A percentile compares a stretch with the other conserved stretches of the same genome.
phyloP scores from a whole-genome alignment of 1,140 invertebrate genomes.

The Ceratosolen fusciceps region DNA sequence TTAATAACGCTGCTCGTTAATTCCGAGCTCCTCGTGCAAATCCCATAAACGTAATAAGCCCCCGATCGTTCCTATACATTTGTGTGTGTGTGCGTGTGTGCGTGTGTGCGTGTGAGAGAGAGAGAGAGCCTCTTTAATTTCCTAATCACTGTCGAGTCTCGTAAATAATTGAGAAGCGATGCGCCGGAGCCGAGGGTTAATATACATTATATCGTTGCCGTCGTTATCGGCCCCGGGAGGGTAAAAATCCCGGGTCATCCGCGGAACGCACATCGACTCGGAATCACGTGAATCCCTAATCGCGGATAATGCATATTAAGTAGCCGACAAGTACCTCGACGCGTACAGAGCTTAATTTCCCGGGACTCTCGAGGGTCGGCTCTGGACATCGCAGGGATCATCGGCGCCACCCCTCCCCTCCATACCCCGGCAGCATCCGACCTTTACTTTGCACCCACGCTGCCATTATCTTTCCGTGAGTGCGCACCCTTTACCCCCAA shows the following conservation, averaged over 20 bases:
- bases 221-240: not conserved
- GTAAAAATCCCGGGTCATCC: not conserved
- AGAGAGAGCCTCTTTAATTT: not conserved
- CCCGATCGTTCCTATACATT: not conserved
- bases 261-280: not conserved
- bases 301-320: not conserved
- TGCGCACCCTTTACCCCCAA: too few relatives aligned
- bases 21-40: too few relatives aligned
- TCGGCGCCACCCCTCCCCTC: too few relatives aligned
- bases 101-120: too few relatives aligned
- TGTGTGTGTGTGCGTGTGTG: not conserved
- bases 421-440: too few relatives aligned
- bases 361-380: not conserved
- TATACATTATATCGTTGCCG: not conserved
- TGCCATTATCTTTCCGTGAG: too few relatives aligned
- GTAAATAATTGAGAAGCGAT: not conserved
- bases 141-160: not conserved
- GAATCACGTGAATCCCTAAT: slow-evolving; percentile 1
- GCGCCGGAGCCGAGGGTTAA: not conserved
- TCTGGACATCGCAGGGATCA: too few relatives aligned
- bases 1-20: not conserved
- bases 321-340: not conserved
- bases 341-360: slow-evolving; percentile 1
- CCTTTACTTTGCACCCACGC: too few relatives aligned
- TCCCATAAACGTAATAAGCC: not conserved